Evolutionary conservation across 2,888 invertebrate genomes (phyloP), one percentile per base, ranked within the genome.

Genomic region (Cetonia aurata): DNA sequence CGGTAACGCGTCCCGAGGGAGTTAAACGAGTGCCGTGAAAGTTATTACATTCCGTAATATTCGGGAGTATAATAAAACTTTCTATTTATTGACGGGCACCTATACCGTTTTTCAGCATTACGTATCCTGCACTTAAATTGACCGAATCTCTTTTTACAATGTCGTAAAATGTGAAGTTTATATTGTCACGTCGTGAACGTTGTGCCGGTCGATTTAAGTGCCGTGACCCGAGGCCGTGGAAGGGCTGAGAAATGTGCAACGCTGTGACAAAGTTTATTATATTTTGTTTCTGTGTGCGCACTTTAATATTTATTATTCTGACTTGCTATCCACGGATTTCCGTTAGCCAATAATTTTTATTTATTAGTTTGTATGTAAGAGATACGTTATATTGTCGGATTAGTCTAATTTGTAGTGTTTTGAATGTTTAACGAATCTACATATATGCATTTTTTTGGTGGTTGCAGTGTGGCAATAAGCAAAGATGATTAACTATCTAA

Each of bases 141-240:
- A 13, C 41, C 37, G 37, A 62, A 46, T 62, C 62, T 48, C 48
- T 31, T 62, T 25, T 62, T 48, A 62, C 62, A 62, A 48, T 62
- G 62, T 62, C 62, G 33, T 62, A 62, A 62, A 62, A 13, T 62
- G 62, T 15, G 33, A 62, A 62, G 48, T 62, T 62, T 62, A 62
- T 62, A 62, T 62, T 62, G 48, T 62, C 48, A 62, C 48, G 46
- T 48, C 48, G 62, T 48, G 62, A 31, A 53, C 19, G 53, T 44
- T 44, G 53, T 53, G 25, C 48, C 46, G 62, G 33, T 48, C 62
- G 15, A 62, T 46, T 48, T 62, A 56, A 56, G 15, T 37, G 56
- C 56, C 41, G 13, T 6, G 48, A 48, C 13, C 48, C 48, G 48
- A 15, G 25, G 25, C 25, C 25, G 4, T 25, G 4, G 25, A 25